Base-by-base conservation (phyloP, 1,140 invertebrate species). In the Portunus trituberculatus region DNA sequence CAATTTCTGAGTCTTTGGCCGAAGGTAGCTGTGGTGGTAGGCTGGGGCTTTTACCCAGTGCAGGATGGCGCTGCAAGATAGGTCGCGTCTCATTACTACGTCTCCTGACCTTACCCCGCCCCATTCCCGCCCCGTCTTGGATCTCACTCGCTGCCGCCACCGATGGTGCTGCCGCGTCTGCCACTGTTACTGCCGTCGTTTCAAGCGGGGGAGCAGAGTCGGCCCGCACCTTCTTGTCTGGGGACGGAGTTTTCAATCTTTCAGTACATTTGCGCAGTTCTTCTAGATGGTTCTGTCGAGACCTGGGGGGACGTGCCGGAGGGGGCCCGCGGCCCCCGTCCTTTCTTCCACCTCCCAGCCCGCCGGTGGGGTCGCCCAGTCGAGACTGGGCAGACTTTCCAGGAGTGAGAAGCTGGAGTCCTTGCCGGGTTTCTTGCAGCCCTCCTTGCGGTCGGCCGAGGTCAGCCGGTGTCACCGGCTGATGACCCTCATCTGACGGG, bases 341-440 rank as follows among this genome's bases (percentile, higher is more conserved):
- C 45, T 96, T 96, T 52, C 95, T 96, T 89, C 94, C 91, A 20
- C 96, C 96, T n/a, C 93, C 95, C 95, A 96, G 94, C 16, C 31
- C 94, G 86, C 95, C 94, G 95, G 96, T 95, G 29, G 94, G 52
- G 59, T 84, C 52, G 87, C 93, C 92, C 83, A 96, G 94, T 59
- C 94, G 96, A 82, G 94, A 95, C 92, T 91, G 95, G 83, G 96
- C 96, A 92, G 91, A 92, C 76, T 95, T 96, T 28, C 82, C 32
- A 83, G 92, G 86, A 16, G 94, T 82, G 46, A 93, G 86, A 59
- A 95, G 67, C 7, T 94, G 96, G 20, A 83, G 87, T 16, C 93
- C 96, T 10, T 91, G 90, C 39, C 67, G 88, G 46, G 86, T 31
- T 2, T 92, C 39, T 28, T 90, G 46, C 28, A 59, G 92, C 32